A percentile compares a stretch with the other conserved stretches of the same genome.
phyloP scores from a whole-genome alignment of 2,888 invertebrate species.

The Diarsia mendica region DNA sequence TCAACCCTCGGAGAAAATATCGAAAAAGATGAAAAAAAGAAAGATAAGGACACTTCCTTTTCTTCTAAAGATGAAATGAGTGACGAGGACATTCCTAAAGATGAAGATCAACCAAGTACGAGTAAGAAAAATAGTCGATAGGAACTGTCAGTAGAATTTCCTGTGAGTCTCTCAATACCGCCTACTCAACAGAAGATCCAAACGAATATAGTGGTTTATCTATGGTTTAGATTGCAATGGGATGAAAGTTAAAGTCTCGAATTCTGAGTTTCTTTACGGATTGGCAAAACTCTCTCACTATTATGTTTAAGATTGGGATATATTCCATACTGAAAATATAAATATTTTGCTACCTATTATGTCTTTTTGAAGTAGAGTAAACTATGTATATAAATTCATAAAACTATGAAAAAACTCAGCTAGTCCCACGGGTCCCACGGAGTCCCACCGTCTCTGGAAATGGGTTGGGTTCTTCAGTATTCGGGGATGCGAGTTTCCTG shows the following conservation, averaged over 20 bases:
- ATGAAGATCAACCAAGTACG: slow-evolving; percentile 35
- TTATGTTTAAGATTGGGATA: not conserved
- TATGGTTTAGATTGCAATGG: not conserved
- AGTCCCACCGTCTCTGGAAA: too few relatives aligned
- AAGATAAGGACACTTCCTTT: not conserved
- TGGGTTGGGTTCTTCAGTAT: too few relatives aligned
- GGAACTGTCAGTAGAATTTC: not conserved
- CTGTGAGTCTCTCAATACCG: slow-evolving; percentile 4
- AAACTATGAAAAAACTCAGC: too few relatives aligned
- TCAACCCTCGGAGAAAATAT: too few relatives aligned
- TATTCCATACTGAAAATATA: too few relatives aligned
- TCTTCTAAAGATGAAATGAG: not conserved
- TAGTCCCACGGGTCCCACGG: too few relatives aligned
- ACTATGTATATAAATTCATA: too few relatives aligned
- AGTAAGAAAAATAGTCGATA: slow-evolving; percentile 30
- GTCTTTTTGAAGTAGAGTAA: too few relatives aligned
- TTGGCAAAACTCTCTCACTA: not conserved
- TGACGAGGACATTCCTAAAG: not conserved
- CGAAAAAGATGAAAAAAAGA: not conserved
- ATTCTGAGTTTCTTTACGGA: not conserved
- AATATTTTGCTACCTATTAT: too few relatives aligned
- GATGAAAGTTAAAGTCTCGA: not conserved
- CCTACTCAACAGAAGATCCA: too few relatives aligned
- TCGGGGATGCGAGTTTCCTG: too few relatives aligned
- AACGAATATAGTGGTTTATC: not conserved